Evolutionary conservation across 2,113 vertebrate species (phyloP), one percentile per base, ranked within the genome.

Genomic region (Panthera uncia): DNA sequence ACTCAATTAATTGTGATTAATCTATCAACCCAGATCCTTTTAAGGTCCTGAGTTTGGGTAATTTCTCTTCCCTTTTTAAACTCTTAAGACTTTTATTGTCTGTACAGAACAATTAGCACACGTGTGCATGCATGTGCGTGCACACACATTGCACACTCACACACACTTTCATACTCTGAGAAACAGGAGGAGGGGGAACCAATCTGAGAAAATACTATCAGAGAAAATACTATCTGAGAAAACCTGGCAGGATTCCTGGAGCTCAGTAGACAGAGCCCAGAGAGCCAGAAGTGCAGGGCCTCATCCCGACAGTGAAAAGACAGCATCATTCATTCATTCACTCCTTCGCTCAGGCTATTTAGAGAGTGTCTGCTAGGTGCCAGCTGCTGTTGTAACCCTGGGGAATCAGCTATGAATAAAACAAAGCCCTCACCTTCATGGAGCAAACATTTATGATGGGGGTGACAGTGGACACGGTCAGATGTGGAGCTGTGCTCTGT

Each of bases 11-110:
- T 96, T 89, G 85, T 92, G 45, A 41, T 71, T 96, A 66, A 97
- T 97, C 91, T 89, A 23, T 96, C 93, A 96, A 21, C 66, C 38
- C 61, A 79, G 95, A 93, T 94, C 91, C 91, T 98, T 88, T 95
- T 78, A 92, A 87, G 95, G 88, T 52, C 33, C 88, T 23, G 57
- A 94, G 52, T 66, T 78, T 71, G 38, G 95, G 69, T 81, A 76
- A 92, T 97, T 97, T 94, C 27, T 83, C 95, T 97, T 71, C 93
- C 55, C 71, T 95, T 97, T 84, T 90, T 91, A 80, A 96, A 57
- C 90, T 94, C 81, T 91, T 82, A 69, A 0, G 68, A 57, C 80
- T 95, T 82, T 52, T 8, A 68, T 69, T 96, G 82, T 95, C 65
- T 95, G 65, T 41, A 23, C 80, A 36, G 19, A 71, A 91, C 74